Evolutionary conservation across 1,140 invertebrate species (phyloP).

Genomic region (Ruditapes philippinarum): DNA sequence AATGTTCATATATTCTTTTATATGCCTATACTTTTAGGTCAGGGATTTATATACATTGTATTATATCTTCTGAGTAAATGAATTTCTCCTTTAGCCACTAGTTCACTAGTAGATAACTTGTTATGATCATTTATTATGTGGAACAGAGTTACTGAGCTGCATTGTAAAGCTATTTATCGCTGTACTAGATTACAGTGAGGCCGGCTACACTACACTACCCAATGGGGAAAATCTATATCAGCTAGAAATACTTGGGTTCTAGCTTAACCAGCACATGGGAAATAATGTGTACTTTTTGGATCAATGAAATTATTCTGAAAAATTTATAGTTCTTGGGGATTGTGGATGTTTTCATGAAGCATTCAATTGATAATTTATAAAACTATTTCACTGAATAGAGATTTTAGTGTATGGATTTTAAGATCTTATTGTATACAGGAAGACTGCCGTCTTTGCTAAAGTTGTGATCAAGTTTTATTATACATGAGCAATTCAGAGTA

Average conservation of each 20-base stretch:
- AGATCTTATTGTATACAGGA: not conserved
- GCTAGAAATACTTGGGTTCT: slow-evolving; percentile 35
- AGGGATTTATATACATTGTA: too few species aligned
- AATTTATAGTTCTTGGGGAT: slow-evolving; percentile 1
- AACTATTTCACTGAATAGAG: not conserved
- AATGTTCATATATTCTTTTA: too few species aligned
- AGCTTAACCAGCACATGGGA: slow-evolving; percentile 40
- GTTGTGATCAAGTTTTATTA: slow-evolving; percentile 8
- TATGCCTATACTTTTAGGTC: too few species aligned
- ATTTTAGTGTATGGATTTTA: not conserved
- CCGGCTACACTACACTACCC: slow-evolving; percentile 38
- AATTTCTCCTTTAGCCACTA: too few species aligned
- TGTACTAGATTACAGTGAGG: slow-evolving; percentile 33
- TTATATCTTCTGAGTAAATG: too few species aligned
- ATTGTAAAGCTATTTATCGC: slow-evolving; percentile 42
- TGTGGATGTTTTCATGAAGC: not conserved
- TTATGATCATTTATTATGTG: not conserved
- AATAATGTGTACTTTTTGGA: slow-evolving; percentile 42
- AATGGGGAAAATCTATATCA: slow-evolving; percentile 40
- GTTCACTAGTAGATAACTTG: too few species aligned
- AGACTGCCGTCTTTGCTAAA: not conserved
- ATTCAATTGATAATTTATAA: not conserved
- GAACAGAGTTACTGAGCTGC: slow-evolving; percentile 9
- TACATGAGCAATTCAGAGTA: not conserved
- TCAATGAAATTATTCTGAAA: slow-evolving; percentile 41